A percentile compares a stretch with the other conserved stretches of the same genome.
Evolutionary conservation across 2,888 invertebrate genomes (phyloP).

Genomic region (Acronicta alni): DNA sequence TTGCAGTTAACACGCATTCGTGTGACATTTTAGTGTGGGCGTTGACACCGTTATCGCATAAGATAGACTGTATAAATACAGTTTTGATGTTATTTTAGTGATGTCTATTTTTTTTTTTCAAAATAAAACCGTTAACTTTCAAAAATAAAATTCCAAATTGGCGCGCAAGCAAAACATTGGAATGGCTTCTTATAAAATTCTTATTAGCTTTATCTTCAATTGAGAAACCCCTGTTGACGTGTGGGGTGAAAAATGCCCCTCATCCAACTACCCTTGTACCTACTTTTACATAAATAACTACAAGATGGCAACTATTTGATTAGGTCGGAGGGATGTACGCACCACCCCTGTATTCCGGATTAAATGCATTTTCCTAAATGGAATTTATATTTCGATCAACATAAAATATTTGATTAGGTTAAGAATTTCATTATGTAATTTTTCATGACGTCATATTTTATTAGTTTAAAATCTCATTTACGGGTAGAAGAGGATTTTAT

Average conservation of each 20-base stretch:
- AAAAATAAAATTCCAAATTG: slow-evolving; percentile 21
- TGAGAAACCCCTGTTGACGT: slow-evolving; percentile 65
- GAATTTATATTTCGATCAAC: slow-evolving; percentile 74
- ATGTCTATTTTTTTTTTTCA: background rate
- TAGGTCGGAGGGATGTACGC: slow-evolving; percentile 66
- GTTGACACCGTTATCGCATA: slow-evolving; percentile 54
- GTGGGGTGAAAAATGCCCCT: slow-evolving; percentile 70
- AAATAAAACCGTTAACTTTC: slow-evolving; percentile 28
- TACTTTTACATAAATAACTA: slow-evolving; percentile 75
- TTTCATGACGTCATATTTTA: slow-evolving; percentile 53
- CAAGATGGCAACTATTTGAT: slow-evolving; percentile 85
- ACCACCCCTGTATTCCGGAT: slow-evolving; percentile 67
- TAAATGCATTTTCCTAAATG: slow-evolving; percentile 79
- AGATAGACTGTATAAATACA: slow-evolving; percentile 12
- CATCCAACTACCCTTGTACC: slow-evolving; percentile 55
- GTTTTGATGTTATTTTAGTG: slow-evolving; percentile 23
- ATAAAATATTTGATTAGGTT: slow-evolving; percentile 69
- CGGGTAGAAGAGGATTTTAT: slow-evolving; percentile 37
- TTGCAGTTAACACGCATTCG: slow-evolving; percentile 64
- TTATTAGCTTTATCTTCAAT: slow-evolving; percentile 80
- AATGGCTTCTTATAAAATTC: slow-evolving; percentile 80
- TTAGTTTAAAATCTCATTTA: slow-evolving; percentile 51
- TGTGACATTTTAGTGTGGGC: slow-evolving; percentile 51
- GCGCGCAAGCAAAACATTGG: slow-evolving; percentile 35
- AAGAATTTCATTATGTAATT: slow-evolving; percentile 66